phyloP scores from a whole-genome alignment of 2,888 invertebrate species.

The Tenodera sinensis region DNA sequence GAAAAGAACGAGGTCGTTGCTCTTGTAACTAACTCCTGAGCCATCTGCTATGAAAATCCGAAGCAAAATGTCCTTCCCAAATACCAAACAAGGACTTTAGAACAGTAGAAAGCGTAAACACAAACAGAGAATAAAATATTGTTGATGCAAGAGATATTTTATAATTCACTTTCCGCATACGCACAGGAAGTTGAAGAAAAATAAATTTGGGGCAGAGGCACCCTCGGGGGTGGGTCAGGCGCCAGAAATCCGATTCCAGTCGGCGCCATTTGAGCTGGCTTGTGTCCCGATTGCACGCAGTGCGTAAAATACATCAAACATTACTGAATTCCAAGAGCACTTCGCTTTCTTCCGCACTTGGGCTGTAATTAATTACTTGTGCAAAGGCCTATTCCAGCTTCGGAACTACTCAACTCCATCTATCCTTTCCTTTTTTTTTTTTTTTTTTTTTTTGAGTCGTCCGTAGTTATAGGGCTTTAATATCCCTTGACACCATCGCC shows the following conservation, averaged over 20 bases:
- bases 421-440: background rate
- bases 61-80: no score
- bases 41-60: no score
- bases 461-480: no score
- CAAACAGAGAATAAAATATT: no score
- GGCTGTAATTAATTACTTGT: background rate
- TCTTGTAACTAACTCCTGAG: no score
- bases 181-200: background rate
- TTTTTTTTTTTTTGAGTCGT: background rate
- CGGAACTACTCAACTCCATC: background rate
- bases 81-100: no score
- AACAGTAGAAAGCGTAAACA: no score
- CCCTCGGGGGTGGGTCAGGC: background rate
- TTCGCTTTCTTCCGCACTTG: background rate
- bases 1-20: no score
- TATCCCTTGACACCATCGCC: no score
- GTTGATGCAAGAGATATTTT: background rate
- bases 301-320: background rate
- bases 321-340: background rate
- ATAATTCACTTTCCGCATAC: background rate
- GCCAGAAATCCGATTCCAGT: background rate
- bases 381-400: background rate
- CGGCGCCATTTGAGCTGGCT: background rate
- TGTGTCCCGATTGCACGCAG: background rate
- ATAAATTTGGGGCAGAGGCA: background rate